phyloP scores from a whole-genome alignment of 2,888 invertebrate species.

The Creontiades dilutus region DNA sequence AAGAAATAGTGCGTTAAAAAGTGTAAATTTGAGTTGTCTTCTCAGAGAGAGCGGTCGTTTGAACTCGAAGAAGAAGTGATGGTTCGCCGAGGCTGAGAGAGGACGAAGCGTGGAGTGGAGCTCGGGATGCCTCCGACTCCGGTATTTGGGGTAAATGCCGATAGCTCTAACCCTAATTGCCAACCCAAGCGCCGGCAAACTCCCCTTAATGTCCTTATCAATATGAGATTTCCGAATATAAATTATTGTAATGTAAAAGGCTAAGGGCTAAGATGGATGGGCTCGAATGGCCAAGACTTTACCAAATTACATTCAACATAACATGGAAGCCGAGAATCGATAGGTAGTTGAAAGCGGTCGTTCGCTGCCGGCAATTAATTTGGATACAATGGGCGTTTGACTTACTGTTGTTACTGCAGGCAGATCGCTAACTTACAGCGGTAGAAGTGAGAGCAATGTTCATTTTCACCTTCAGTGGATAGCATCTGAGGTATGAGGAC shows the following conservation, averaged over 20 bases:
- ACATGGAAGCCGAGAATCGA: not conserved
- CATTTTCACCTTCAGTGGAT: too few species aligned
- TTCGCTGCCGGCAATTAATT: not conserved
- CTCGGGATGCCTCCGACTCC: not conserved
- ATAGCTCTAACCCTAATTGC: constrained; percentile 39
- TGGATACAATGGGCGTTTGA: not conserved
- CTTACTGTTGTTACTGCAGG: not conserved
- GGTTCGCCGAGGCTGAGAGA: not conserved
- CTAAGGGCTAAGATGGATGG: constrained; percentile 3
- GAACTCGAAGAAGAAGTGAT: not conserved
- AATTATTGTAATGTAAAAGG: constrained; percentile 13
- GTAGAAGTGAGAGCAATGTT: too few species aligned
- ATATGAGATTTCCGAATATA: constrained; percentile 38
- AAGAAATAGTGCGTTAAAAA: too few species aligned
- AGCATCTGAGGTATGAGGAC: too few species aligned
- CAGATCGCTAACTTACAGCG: too few species aligned
- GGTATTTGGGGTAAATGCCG: constrained; percentile 42
- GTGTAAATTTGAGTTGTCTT: too few species aligned
- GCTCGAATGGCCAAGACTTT: not conserved
- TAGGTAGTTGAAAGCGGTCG: not conserved
- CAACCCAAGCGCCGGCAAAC: not conserved
- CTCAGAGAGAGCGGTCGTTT: too few species aligned
- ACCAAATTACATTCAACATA: constrained; percentile 19
- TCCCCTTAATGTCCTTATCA: constrained; percentile 38
- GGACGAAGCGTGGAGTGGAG: not conserved